A percentile compares a stretch with the other conserved stretches of the same genome.
These are phyloP conservation scores for Folsomia candida DNA, from an alignment of 2,888 invertebrate genomes.

Conservation along the genomic window DNA sequence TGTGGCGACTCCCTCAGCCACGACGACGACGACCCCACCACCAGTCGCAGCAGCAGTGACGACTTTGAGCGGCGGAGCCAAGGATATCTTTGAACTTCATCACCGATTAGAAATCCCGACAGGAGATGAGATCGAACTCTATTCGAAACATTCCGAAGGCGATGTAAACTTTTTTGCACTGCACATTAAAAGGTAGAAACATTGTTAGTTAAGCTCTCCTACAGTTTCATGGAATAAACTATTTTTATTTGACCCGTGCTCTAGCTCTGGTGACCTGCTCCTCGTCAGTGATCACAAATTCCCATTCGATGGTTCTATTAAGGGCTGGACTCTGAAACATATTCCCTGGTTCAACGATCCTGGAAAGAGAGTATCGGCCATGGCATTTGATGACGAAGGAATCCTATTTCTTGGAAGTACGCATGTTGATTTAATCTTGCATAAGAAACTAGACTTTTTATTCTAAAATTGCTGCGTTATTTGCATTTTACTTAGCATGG, in stretches of 20 bases:
- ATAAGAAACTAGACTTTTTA: background rate
- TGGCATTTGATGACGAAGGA: conserved; percentile 47
- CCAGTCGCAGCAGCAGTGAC: too few species aligned
- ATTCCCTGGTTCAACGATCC: conserved; percentile 48
- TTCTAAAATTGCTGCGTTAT: background rate
- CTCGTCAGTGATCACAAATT: conserved; percentile 43
- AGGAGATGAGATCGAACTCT: conserved; percentile 20
- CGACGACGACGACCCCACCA: too few species aligned
- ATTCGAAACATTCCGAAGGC: conserved; percentile 40
- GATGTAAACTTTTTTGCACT: conserved; percentile 46
- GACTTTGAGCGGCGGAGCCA: background rate
- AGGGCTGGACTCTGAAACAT: conserved; percentile 40
- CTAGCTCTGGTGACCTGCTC: conserved; percentile 40
- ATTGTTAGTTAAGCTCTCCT: background rate
- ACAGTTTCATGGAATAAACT: too few species aligned
- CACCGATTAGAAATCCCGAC: conserved; percentile 27
- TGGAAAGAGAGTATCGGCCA: conserved; percentile 40
- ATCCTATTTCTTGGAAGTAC: conserved; percentile 47
- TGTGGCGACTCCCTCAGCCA: too few species aligned
- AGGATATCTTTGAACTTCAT: conserved; percentile 28
- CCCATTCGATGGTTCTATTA: conserved; percentile 25
- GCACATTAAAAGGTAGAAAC: conserved; percentile 36
- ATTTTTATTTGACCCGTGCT: background rate
- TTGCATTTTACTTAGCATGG: conserved; percentile 27
- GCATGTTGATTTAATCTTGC: too few species aligned